Conservation (phyloP, 2,888 invertebrate genomes). For the Craniophora ligustri region DNA sequence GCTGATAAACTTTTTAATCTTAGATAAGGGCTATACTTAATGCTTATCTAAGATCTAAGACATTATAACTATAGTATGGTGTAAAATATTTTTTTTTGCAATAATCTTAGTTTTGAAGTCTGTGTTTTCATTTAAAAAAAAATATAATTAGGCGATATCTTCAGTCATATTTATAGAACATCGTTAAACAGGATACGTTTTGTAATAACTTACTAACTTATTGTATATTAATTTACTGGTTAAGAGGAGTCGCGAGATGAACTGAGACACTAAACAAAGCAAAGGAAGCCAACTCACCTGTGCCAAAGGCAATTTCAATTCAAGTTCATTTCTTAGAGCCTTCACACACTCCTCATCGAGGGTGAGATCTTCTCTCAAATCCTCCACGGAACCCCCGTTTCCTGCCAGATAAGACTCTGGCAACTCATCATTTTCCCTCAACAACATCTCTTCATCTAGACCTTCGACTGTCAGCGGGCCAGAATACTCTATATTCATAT, state of each 20-base stretch:
- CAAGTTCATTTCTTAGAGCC: conserved; percentile 91
- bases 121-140: background rate
- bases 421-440: conserved; percentile 67
- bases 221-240: no score
- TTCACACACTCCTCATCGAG: conserved; percentile 92
- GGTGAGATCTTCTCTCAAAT: conserved; percentile 87
- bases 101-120: background rate
- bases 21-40: conserved; percentile 16
- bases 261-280: background rate
- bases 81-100: no score
- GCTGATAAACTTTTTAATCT: conserved; percentile 27
- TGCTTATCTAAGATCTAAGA: background rate
- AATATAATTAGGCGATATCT: no score
- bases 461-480: conserved; percentile 79
- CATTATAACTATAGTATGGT: no score
- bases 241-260: background rate
- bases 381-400: conserved; percentile 85
- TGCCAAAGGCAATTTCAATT: conserved; percentile 91
- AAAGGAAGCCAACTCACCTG: conserved; percentile 88
- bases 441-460: conserved; percentile 63
- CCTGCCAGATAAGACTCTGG: conserved; percentile 79
- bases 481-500: conserved; percentile 85
- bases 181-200: no score
- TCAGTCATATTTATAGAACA: no score
- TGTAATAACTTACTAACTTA: no score